These are phyloP conservation scores for Pangasius sanitwongsei DNA, from an alignment of 2,797 vertebrate genomes.

Conservation along the genomic window DNA sequence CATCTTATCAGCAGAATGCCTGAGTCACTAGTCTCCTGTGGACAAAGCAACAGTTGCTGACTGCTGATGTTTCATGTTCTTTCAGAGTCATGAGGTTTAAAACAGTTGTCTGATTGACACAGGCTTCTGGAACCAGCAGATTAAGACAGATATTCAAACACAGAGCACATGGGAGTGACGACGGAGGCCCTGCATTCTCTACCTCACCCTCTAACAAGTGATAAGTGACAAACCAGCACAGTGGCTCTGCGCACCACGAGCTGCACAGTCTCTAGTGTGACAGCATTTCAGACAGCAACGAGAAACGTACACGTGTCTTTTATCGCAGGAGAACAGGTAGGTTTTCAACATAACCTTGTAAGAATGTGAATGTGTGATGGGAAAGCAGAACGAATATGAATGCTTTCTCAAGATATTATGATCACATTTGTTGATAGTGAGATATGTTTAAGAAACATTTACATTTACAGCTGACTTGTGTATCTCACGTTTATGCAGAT, in stretches of 20 bases:
- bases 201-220: conserved; percentile 44
- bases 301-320: neutral
- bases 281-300: conserved; percentile 31
- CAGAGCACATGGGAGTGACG: conserved; percentile 55
- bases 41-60: conserved; percentile 29
- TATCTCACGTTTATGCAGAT: neutral
- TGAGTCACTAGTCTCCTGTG: conserved; percentile 61
- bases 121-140: conserved; percentile 51
- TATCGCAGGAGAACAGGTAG: conserved; percentile 41
- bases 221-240: conserved; percentile 55
- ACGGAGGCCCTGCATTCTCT: conserved; percentile 37
- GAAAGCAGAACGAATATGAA: neutral
- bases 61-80: conserved; percentile 57
- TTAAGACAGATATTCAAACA: conserved; percentile 57
- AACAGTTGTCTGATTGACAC: conserved; percentile 55
- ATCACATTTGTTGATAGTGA: neutral
- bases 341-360: neutral
- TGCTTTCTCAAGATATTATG: neutral
- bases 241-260: neutral
- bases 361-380: neutral
- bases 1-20: conserved; percentile 60
- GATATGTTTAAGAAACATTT: neutral
- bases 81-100: conserved; percentile 44
- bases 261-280: conserved; percentile 15
- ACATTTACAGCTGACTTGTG: neutral